Evolutionary conservation across 2,888 invertebrate species (phyloP), one percentile per base, ranked within the genome.

Genomic region (Cephus rjabovi): DNA sequence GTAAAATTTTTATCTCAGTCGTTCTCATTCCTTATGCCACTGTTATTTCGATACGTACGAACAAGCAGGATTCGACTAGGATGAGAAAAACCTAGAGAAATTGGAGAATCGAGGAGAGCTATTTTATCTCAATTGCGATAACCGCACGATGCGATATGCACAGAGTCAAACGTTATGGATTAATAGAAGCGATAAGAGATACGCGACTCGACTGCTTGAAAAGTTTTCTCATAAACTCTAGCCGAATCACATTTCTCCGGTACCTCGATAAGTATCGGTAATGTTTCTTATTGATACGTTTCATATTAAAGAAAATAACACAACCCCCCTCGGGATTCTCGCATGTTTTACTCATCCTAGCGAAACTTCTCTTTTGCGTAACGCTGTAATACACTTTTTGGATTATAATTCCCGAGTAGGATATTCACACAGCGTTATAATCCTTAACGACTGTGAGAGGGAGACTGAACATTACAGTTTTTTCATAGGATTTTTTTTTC

Each of bases 341-440:
- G 31, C 2, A 31, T 71, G 12, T 71, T 71, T 71, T 23, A 31
- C 71, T 71, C 71, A 33, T 33, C 71, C 12, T 31, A 71, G 34
- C 12, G 71, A 31, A 31, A 33, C 31, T 31, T 33, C 31, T 33
- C 31, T 4, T 34, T 12, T 33, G 31, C 71, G 71, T 71, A 33
- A 33, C 71, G 31, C 31, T 33, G 4, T 34, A 34, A 33, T 33
- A 71, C 31, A 71, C 3, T 71, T 12, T 71, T 31, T 23, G 37
- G 74, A 34, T 23, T 12, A 37, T 34, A 35, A 74, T 12, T 74
- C 74, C 34, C n/a, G 35, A 71, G 35, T 74, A 74, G 74, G 75
- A 79, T 76, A 79, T 76, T 79, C 79, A 74, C 79, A 76, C 79
- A 76, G 74, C 74, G 74, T 79, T 79, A 79, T 76, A 73, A 78